A percentile compares a stretch with the other conserved stretches of the same genome.
Evolutionary conservation across 2,113 vertebrate species (phyloP).

Genomic region (Tachuris rubrigastra): DNA sequence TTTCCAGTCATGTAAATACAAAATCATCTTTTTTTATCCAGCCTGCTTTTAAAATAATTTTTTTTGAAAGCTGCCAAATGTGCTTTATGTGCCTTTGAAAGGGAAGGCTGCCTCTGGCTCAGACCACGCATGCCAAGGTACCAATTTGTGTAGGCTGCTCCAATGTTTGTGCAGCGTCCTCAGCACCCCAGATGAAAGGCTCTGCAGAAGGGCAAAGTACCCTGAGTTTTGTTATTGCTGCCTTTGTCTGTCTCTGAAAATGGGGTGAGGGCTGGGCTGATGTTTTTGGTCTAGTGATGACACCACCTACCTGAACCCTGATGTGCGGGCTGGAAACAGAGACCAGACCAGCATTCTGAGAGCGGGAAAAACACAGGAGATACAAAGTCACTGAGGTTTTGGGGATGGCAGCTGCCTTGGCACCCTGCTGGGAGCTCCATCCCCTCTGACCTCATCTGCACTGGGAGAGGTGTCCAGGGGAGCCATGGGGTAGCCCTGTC

Average conservation of each 20-base stretch:
- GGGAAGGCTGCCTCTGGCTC: slow-evolving; percentile 9
- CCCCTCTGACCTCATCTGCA: accelerated
- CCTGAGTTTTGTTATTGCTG: background rate
- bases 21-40: slow-evolving; percentile 20
- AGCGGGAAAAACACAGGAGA: background rate
- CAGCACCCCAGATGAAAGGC: background rate
- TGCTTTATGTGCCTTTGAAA: slow-evolving; percentile 7
- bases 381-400: background rate
- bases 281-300: background rate
- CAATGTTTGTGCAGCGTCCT: background rate
- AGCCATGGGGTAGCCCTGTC: too few species aligned
- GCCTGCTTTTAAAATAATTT: background rate
- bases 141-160: slow-evolving; percentile 6
- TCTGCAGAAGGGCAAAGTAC: background rate
- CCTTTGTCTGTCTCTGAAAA: background rate
- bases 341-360: background rate
- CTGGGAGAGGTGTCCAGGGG: background rate
- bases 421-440: background rate
- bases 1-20: slow-evolving; percentile 47
- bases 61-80: background rate
- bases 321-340: background rate
- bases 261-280: background rate
- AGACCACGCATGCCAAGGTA: background rate
- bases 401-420: background rate
- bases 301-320: background rate